These are phyloP conservation scores for Orthonychiurus folsomi DNA, from an alignment of 2,888 invertebrate species.

Conservation along the genomic window DNA sequence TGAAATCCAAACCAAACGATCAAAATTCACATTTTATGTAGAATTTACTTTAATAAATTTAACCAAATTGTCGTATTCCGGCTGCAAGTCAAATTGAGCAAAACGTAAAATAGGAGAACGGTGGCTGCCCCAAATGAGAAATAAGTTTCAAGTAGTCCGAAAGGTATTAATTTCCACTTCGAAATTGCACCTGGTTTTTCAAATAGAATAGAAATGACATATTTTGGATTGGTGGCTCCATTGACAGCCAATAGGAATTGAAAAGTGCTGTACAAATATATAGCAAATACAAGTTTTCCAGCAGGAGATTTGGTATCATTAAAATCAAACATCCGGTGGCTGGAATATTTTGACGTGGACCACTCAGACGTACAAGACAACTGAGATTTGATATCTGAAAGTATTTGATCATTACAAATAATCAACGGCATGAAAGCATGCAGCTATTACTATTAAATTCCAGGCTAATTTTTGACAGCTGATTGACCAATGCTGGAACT, in stretches of 20 bases:
- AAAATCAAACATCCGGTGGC: too few relatives aligned
- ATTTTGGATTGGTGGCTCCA: not conserved
- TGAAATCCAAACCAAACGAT: too few relatives aligned
- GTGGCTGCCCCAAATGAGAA: not conserved
- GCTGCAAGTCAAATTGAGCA: not conserved
- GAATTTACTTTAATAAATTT: too few relatives aligned
- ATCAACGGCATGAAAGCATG: too few relatives aligned
- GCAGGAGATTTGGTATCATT: not conserved
- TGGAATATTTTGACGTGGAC: too few relatives aligned
- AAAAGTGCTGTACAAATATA: not conserved
- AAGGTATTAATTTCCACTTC: not conserved
- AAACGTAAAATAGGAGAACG: not conserved
- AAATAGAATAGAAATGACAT: not conserved
- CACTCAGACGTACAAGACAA: too few relatives aligned
- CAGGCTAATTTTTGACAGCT: not conserved
- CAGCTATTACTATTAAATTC: not conserved
- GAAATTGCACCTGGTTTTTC: not conserved
- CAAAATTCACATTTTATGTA: too few relatives aligned
- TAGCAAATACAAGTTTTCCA: not conserved
- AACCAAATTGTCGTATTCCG: not conserved
- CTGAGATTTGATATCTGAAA: too few relatives aligned
- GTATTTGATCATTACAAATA: too few relatives aligned
- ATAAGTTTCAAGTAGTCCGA: not conserved
- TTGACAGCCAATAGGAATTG: not conserved
- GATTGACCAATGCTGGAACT: not conserved